Evolutionary conservation across 2,113 vertebrate species (phyloP).

Genomic region (Astur gentilis): DNA sequence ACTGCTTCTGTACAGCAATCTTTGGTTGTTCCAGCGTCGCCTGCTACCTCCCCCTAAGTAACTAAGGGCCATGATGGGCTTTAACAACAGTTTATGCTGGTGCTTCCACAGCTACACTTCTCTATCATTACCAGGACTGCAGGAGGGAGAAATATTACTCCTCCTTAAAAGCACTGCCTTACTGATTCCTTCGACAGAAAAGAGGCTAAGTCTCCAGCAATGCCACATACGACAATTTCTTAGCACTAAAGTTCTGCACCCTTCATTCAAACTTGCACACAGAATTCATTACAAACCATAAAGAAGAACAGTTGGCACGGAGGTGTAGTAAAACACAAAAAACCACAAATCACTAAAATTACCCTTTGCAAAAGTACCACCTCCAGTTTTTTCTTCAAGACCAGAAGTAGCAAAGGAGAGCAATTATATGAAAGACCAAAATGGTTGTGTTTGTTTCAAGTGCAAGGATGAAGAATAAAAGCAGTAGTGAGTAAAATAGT

Average conservation of each 20-base stretch:
- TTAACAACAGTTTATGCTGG: background rate
- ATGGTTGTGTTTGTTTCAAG: background rate
- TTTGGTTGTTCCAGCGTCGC: background rate
- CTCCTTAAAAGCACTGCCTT: background rate
- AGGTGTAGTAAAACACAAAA: background rate
- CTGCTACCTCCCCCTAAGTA: background rate
- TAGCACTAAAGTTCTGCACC: background rate
- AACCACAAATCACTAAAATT: background rate
- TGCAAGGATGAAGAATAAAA: background rate
- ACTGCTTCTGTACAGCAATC: background rate
- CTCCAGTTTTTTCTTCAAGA: constrained; percentile 7
- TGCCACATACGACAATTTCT: background rate
- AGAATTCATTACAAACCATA: background rate
- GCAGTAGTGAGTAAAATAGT: background rate
- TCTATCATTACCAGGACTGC: background rate
- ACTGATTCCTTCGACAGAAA: background rate
- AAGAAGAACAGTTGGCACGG: constrained; percentile 39
- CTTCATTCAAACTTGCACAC: background rate
- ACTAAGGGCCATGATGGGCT: background rate
- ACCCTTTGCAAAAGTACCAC: constrained; percentile 31
- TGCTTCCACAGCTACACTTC: background rate
- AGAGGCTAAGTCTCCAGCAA: background rate
- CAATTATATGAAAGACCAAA: constrained; percentile 9
- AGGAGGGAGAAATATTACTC: background rate
- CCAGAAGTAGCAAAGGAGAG: constrained; percentile 32